Evolutionary conservation across 1,140 invertebrate species (phyloP).

Genomic region (Solenopsis fugax): DNA sequence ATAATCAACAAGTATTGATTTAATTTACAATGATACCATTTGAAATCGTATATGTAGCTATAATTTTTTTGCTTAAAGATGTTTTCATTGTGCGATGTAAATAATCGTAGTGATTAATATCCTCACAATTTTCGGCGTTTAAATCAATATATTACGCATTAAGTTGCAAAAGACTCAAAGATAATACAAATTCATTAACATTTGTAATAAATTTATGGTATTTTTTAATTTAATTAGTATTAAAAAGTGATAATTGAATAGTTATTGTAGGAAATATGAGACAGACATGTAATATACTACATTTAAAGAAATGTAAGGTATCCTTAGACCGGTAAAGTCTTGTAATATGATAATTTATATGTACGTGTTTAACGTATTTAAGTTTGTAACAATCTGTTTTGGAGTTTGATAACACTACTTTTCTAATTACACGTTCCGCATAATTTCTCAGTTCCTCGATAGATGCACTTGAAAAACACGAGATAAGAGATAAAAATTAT

Average conservation of each 20-base stretch:
- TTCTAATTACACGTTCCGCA: not conserved
- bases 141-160: not conserved
- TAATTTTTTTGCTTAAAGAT: not conserved
- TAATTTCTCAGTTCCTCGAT: not conserved
- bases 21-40: not conserved
- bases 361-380: slow-evolving; percentile 2
- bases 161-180: slow-evolving; percentile 15
- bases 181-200: slow-evolving; percentile 7
- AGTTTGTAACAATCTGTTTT: not conserved
- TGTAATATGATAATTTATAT: slow-evolving; percentile 20
- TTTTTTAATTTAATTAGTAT: slow-evolving; percentile 22
- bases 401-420: not conserved
- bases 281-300: not conserved
- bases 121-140: not conserved
- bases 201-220: slow-evolving; percentile 26
- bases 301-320: slow-evolving; percentile 3
- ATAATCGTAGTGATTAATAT: slow-evolving; percentile 32
- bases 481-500: slow-evolving; percentile 40
- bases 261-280: not conserved
- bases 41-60: not conserved
- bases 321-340: not conserved
- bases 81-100: slow-evolving; percentile 26
- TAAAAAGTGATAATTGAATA: slow-evolving; percentile 14
- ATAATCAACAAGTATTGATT: not conserved
- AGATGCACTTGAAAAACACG: not conserved